These are phyloP conservation scores for Chromis chromis DNA, from an alignment of 2,797 vertebrate species.

Conservation along the genomic window DNA sequence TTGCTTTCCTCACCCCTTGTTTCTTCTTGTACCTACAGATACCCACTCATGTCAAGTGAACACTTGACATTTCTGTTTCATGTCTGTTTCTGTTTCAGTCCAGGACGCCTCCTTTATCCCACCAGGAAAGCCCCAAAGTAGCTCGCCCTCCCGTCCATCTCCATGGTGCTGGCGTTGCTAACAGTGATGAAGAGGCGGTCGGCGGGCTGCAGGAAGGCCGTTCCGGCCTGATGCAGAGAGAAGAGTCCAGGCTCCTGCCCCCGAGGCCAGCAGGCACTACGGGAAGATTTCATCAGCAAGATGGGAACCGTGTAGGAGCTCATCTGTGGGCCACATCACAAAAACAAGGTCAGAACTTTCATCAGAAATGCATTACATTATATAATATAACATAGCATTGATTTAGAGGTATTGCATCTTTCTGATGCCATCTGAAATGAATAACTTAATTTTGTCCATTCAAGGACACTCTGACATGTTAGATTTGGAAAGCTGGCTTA, in stretches of 20 bases:
- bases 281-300: conserved; percentile 94
- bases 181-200: conserved; percentile 94
- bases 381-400: neutral
- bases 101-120: conserved; percentile 74
- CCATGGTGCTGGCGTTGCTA: conserved; percentile 88
- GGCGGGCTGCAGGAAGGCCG: conserved; percentile 89
- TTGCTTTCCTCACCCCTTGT: neutral
- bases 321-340: conserved; percentile 63
- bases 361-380: neutral
- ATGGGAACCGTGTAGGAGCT: conserved; percentile 92
- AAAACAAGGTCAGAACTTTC: neutral
- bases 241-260: conserved; percentile 91
- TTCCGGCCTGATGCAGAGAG: conserved; percentile 95
- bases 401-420: neutral
- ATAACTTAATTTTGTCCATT: too few species aligned
- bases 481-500: too few species aligned
- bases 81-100: conserved; percentile 16
- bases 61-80: conserved; percentile 16
- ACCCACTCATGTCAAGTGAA: conserved; percentile 24
- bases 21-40: conserved; percentile 18
- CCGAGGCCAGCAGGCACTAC: conserved; percentile 94
- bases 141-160: conserved; percentile 93
- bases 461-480: too few species aligned
- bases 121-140: conserved; percentile 95
- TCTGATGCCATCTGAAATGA: neutral